Evolutionary conservation across 2,888 invertebrate species (phyloP).

Genomic region (Cryptosula pallasiana): DNA sequence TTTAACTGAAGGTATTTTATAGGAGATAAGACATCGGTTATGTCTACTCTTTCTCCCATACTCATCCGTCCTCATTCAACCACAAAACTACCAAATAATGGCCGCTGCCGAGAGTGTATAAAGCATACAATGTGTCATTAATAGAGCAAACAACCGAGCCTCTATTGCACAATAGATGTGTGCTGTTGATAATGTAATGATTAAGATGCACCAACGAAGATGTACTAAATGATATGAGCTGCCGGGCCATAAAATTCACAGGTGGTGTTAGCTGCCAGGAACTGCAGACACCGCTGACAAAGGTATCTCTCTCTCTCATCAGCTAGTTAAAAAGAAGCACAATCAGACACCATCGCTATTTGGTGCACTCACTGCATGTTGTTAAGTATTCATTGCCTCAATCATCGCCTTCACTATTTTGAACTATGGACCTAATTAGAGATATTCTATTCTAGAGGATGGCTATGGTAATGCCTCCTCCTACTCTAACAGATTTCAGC

Average conservation of each 20-base stretch:
- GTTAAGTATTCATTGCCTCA: background rate
- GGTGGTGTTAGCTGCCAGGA: constrained; percentile 12
- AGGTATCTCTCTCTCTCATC: background rate
- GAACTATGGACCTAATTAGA: background rate
- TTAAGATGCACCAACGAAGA: constrained; percentile 10
- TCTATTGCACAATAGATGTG: constrained; percentile 2
- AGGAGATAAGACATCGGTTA: background rate
- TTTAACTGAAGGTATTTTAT: background rate
- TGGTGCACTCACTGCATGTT: background rate
- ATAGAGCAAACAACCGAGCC: background rate
- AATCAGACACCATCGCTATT: background rate
- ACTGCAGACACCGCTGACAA: background rate
- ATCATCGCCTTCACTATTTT: background rate
- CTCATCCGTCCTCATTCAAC: too few relatives aligned
- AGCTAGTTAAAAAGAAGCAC: too few relatives aligned
- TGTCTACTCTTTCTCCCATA: background rate
- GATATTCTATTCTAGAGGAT: background rate
- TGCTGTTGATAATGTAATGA: background rate
- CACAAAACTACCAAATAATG: background rate
- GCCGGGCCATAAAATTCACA: constrained; percentile 16
- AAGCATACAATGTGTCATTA: constrained; percentile 15
- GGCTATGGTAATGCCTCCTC: background rate
- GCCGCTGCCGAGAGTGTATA: background rate
- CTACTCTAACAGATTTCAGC: background rate
- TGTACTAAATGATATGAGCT: background rate